These are phyloP conservation scores for Zaprionus inermis DNA, from an alignment of 1,140 invertebrate species.

Conservation along the genomic window DNA sequence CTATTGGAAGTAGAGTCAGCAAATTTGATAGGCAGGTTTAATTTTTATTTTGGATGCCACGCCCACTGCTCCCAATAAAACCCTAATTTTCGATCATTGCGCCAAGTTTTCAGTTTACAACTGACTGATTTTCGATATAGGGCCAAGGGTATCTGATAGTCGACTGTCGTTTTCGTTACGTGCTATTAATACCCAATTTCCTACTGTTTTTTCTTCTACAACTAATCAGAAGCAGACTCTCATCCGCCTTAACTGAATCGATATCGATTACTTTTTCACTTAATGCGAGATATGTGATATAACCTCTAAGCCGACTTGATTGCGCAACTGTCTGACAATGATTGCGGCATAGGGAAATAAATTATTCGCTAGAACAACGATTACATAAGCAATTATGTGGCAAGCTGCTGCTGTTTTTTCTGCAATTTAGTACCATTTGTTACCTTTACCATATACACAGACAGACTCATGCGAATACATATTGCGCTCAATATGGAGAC, in stretches of 20 bases:
- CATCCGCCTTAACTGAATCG: neutral
- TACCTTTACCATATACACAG: neutral
- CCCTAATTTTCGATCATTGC: no score
- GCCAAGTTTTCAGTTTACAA: no score
- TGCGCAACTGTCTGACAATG: neutral
- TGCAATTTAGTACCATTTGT: constrained; percentile 1
- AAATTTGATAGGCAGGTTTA: no score
- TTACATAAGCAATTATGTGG: constrained; percentile 12
- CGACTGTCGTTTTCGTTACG: no score
- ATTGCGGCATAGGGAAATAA: neutral
- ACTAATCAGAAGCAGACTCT: neutral
- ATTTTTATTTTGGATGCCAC: no score
- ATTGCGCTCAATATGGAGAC: neutral
- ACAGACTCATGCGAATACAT: constrained; percentile 1
- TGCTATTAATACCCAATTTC: no score
- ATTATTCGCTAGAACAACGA: neutral
- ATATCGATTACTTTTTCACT: constrained; percentile 1
- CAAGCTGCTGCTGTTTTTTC: neutral
- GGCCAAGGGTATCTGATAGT: no score
- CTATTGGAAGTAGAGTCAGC: no score
- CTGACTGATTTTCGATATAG: no score
- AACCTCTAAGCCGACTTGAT: constrained; percentile 1
- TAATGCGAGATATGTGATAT: neutral
- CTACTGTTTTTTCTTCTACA: neutral
- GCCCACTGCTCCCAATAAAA: no score